Evolutionary conservation across 2,888 invertebrate species (phyloP), one percentile per base, ranked within the genome.

Genomic region (Lypha dubia): DNA sequence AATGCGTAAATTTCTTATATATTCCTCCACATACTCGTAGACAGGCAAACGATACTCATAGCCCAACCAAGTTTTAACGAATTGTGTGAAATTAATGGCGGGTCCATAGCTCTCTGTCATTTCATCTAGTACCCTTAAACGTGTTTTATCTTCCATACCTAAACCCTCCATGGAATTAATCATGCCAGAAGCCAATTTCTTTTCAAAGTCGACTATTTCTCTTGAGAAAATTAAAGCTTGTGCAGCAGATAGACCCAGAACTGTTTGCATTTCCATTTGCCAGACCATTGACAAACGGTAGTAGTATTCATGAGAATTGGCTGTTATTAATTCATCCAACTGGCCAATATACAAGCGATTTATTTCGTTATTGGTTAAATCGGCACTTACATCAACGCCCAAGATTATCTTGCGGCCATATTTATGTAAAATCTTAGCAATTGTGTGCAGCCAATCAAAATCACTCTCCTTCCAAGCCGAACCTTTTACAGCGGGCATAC

Each of bases 401-500:
- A 91, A 73, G 4, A 91, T 85, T 0, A 91, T 89, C 11, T 87
- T 67, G 67, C 89, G 89, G 32, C 91, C 91, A 65, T 87, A 92
- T 13, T 88, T 88, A 11, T 87, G 88, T 24, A 92, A 65, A 0
- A 91, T 86, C 0, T 82, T 74, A 2, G 88, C 91, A 83, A 90
- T 86, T 49, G 88, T 86, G 24, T 89, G 87, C 9, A 91, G 56
- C 82, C 91, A 89, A 79, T 91, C 89, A 51, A 91, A 92, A 5
- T 85, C 75, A 20, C 87, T 83, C 22, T 87, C 89, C 35, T 88
- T 79, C 91, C 91, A 92, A 4, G 82, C 76, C 0, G 56, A 82
- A 7, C 89, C 90, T 56, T 89, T 89, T 9, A 90, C 46, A 0
- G 88, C 90, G 1, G 91, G 91, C 89, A 91, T 88, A 15, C 92